A percentile compares a stretch with the other conserved stretches of the same genome.
Conservation (phyloP, 2,113 vertebrate genomes). For the Notechis scutatus region DNA sequence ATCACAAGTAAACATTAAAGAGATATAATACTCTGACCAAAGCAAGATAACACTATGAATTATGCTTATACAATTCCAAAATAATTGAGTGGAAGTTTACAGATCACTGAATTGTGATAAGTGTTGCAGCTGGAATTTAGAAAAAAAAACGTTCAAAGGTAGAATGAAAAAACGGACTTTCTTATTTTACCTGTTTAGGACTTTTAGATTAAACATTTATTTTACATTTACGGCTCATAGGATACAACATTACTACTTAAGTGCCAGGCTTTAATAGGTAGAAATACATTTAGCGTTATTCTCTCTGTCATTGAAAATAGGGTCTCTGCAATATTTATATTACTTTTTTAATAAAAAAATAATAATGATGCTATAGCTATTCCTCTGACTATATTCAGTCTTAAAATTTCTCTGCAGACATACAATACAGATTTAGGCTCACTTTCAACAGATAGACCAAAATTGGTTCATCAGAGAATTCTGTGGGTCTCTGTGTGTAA, state of each 20-base stretch:
- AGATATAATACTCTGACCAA: conserved; percentile 18
- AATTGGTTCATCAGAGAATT: neutral
- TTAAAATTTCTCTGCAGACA: neutral
- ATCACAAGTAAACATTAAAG: neutral
- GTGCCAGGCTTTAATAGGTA: neutral
- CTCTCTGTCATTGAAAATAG: conserved; percentile 18
- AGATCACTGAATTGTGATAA: neutral
- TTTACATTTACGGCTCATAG: conserved; percentile 18
- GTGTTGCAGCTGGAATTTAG: neutral
- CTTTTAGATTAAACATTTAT: conserved; percentile 9
- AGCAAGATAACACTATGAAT: neutral
- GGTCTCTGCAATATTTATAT: neutral
- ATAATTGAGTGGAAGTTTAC: accelerated
- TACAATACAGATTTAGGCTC: neutral
- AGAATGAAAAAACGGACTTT: conserved; percentile 14
- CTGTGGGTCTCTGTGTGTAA: neutral
- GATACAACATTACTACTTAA: neutral
- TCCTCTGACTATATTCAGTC: neutral
- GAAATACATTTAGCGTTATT: neutral
- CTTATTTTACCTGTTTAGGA: conserved; percentile 19
- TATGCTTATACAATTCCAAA: accelerated
- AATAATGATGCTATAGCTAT: neutral
- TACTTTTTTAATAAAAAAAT: neutral
- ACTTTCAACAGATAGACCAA: neutral
- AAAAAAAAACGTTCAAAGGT: accelerated